Base-by-base conservation (phyloP, 2,113 vertebrate species). In the Strix aluco region DNA sequence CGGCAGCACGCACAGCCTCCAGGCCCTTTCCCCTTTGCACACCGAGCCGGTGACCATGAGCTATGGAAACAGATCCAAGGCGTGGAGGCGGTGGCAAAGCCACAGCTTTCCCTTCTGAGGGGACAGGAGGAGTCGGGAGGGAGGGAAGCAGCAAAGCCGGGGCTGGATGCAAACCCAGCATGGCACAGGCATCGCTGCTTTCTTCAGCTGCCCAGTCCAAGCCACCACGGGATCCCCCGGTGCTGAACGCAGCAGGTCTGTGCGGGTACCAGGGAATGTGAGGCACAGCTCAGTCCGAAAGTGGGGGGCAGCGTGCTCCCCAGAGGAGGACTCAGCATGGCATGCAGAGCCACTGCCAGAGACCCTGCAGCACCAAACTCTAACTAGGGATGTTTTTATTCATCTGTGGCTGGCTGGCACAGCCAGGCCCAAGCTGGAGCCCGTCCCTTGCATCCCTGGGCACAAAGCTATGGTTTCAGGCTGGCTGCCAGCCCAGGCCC, bases 191-290 rank as follows among this genome's bases (percentile, higher is more conserved):
- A 86, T 21, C 1, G 3, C n/a, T 30, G 27, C 13, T 2, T 58
- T 63, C 44, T 32, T 59, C 27, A 1, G 30, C 67, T 71, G 30
- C 51, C 59, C 18, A 4, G 19, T 32, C 44, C 12, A 15, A 89
- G 47, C 22, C 57, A 21, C 26, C 1, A 3, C 0, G 0, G 58
- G n/a, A 49, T 22, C 14, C 27, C 34, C 26, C 0, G 1, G 66
- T n/a, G 34, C 81, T 6, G 55, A 42, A 44, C 0, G 0, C 2
- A 3, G 61, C 22, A 9, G 44, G n/a, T 36, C 71, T 6, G 2
- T 29, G 11, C 34, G 32, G 32, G 66, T 46, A 49, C 23, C 93
- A 32, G 34, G 40, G 58, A 83, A 49, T 0, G 9, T 0, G 1
- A 66, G 25, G 55, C 34, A 74, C 1, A 2, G 63, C 51, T 78